These are phyloP conservation scores for Andricus curvator DNA, from an alignment of 2,888 invertebrate species.

Conservation along the genomic window DNA sequence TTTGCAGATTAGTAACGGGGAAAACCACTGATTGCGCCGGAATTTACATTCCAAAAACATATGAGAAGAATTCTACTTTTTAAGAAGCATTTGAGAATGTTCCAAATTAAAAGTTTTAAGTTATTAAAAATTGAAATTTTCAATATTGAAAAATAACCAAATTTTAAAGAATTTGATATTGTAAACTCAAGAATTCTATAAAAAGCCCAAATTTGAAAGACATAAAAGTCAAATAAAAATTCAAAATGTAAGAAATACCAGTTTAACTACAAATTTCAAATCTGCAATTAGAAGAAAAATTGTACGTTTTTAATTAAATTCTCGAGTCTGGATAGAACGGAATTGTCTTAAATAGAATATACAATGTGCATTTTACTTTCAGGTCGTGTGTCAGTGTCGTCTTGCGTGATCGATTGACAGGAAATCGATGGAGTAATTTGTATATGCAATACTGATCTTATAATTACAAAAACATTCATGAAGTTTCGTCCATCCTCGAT, in stretches of 20 bases:
- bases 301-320: background rate
- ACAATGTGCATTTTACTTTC: background rate
- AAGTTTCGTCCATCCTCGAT: conserved; percentile 12
- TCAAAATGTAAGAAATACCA: background rate
- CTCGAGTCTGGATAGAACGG: background rate
- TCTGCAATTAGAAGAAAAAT: background rate
- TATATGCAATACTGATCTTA: conserved; percentile 11
- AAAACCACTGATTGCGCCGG: too few relatives aligned
- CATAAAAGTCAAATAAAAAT: background rate
- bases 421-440: conserved; percentile 21
- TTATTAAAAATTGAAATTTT: background rate
- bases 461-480: conserved; percentile 13
- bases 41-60: too few relatives aligned
- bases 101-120: too few relatives aligned
- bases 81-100: too few relatives aligned
- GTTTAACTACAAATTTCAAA: background rate
- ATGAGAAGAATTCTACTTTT: too few relatives aligned
- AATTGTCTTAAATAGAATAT: background rate
- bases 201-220: too few relatives aligned
- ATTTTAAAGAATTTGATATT: too few relatives aligned
- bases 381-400: conserved; percentile 32
- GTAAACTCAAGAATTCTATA: too few relatives aligned
- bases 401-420: conserved; percentile 34
- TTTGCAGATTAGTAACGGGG: too few relatives aligned
- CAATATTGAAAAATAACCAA: background rate